Base-by-base conservation (phyloP, 2,888 invertebrate species). In the Drosophila siamana region DNA sequence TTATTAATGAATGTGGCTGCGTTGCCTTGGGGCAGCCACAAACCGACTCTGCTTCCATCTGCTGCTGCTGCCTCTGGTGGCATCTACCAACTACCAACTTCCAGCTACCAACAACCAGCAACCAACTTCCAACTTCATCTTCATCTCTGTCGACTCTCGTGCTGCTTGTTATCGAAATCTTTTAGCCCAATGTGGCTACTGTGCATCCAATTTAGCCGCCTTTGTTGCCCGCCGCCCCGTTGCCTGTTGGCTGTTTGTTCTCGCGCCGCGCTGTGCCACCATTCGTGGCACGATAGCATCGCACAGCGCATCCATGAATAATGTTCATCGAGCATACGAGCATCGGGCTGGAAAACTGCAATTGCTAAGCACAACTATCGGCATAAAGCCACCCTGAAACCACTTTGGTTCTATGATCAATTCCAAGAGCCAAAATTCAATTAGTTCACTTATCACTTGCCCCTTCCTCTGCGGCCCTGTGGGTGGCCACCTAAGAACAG, bases 181-280 rank as follows among this genome's bases (percentile, higher is more conserved):
- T 75, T 89, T 74, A 74, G 78, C 86, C 80, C 61, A 89, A 82
- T 71, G 88, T 54, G 74, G 85, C 85, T 86, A 86, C 85, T 89
- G 85, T 86, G 79, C 78, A 43, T 65, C 62, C 72, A 62, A 57
- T 47, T 44, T 46, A 24, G 19, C 61, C 40, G 65, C 62, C 52
- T 61, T 74, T 63, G 60, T 57, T 60, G 55, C 74, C 40, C 28
- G 11, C 46, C 59, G 57, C 44, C 41, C 30, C 36, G 38, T 59
- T 43, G 41, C 60, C 59, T 59, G 44, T 41, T 26, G 15, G 33
- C 47, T 43, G 54, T 61, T 61, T 61, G 60, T 61, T 44, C 36
- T 61, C 43, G 44, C 44, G 60, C 60, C 60, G 60, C 28, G 15
- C 44, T 40, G 44, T 33, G 55, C 36, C 54, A 48, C 28, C 26